phyloP scores from a whole-genome alignment of 1,140 invertebrate species.

The Triops cancriformis region DNA sequence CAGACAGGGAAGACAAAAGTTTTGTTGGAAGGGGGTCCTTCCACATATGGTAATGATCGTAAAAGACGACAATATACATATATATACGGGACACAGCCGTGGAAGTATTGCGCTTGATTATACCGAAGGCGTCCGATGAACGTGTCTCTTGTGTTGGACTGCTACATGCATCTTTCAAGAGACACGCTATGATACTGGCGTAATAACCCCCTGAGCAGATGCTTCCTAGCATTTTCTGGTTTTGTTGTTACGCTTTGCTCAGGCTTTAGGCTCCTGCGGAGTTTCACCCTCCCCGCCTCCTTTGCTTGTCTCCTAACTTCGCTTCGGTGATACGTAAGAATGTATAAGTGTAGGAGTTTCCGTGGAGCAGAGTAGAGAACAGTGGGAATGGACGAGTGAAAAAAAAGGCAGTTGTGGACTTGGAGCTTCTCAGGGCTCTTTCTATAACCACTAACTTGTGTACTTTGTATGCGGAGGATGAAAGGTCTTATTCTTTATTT shows the following conservation, averaged over 20 bases:
- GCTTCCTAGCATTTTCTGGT: not conserved
- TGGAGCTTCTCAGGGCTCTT: not conserved
- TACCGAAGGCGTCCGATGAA: not conserved
- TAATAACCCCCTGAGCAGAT: not conserved
- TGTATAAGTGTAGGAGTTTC: too few species aligned
- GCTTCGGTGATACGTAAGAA: too few species aligned
- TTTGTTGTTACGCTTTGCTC: not conserved
- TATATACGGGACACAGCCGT: not conserved
- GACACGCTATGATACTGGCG: not conserved
- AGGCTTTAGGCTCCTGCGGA: too few species aligned
- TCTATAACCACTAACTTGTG: not conserved
- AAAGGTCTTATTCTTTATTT: not conserved
- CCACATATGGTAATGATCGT: too few species aligned
- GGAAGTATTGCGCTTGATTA: not conserved
- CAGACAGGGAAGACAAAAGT: too few species aligned
- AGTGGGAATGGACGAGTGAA: too few species aligned
- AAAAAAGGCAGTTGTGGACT: not conserved
- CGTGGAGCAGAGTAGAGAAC: too few species aligned
- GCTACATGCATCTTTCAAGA: too few species aligned
- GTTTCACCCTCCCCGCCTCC: too few species aligned
- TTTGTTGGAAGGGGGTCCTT: too few species aligned
- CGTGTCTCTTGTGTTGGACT: not conserved
- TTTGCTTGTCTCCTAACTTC: too few species aligned
- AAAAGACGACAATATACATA: too few species aligned
- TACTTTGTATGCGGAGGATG: not conserved